Conservation (phyloP, 30 jellyfish, hydroid and myxozoan genomes). For the Aurelia coerulea region DNA sequence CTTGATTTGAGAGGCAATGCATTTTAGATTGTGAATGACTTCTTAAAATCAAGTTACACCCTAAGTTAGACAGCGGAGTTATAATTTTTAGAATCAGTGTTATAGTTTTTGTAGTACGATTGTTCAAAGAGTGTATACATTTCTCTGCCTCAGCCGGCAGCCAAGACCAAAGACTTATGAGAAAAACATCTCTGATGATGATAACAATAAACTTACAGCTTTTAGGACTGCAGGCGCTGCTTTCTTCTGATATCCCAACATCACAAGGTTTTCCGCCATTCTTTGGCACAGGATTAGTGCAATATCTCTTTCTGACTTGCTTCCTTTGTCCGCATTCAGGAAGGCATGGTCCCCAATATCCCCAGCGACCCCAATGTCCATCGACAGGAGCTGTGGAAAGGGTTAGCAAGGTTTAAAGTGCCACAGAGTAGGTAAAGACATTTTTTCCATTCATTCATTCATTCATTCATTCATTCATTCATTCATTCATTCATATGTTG, state of each 20-base stretch:
- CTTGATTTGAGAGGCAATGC: no score
- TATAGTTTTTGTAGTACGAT: no score
- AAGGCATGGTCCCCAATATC: conserved; percentile 43
- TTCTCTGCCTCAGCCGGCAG: no score
- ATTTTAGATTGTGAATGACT: no score
- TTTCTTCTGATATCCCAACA: conserved; percentile 21
- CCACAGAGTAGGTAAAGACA: background rate
- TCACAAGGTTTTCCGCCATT: conserved; percentile 57
- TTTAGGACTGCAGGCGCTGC: conserved; percentile 10
- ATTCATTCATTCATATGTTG: no score
- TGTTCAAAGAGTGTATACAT: no score
- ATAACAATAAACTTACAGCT: conserved; percentile 7
- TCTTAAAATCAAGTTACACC: no score
- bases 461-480: background rate
- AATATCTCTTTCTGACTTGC: conserved; percentile 17
- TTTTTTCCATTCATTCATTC: background rate
- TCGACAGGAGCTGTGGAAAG: conserved; percentile 47
- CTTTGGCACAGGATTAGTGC: conserved; percentile 60
- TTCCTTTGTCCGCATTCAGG: conserved; percentile 66
- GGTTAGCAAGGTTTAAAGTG: background rate
- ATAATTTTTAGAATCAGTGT: no score
- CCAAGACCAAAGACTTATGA: background rate
- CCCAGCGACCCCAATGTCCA: conserved; percentile 80
- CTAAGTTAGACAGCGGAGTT: no score
- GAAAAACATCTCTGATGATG: background rate